phyloP scores from a whole-genome alignment of 2,888 invertebrate species.

The Unio delphinus region DNA sequence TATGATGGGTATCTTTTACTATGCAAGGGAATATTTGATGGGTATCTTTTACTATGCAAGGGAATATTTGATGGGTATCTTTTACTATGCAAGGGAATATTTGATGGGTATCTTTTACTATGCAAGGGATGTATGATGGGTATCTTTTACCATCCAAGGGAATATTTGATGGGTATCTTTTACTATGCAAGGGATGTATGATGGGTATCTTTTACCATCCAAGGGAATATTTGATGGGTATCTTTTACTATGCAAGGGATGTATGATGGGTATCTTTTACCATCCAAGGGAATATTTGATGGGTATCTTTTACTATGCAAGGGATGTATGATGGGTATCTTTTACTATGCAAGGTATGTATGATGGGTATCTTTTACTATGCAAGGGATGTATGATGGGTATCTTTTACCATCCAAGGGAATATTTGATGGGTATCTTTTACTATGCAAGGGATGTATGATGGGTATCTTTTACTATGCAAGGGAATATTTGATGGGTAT shows the following conservation, averaged over 20 bases:
- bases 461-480: not conserved
- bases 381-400: too few relatives aligned
- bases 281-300: too few relatives aligned
- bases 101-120: not conserved
- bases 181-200: too few relatives aligned
- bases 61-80: not conserved
- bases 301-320: not conserved
- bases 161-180: not conserved
- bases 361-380: too few relatives aligned
- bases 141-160: too few relatives aligned
- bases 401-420: not conserved
- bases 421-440: not conserved
- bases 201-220: not conserved
- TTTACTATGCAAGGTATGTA: too few relatives aligned
- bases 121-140: too few relatives aligned
- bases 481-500: not conserved
- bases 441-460: too few relatives aligned
- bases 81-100: too few relatives aligned
- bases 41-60: not conserved
- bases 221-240: too few relatives aligned
- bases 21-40: too few relatives aligned
- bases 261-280: not conserved
- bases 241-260: too few relatives aligned
- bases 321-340: not conserved
- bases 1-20: not conserved